Percentiles rank a stretch among this genome's conserved stretches.
Conservation (phyloP, 2,888 invertebrate species). For the Ophioninae sp. region DNA sequence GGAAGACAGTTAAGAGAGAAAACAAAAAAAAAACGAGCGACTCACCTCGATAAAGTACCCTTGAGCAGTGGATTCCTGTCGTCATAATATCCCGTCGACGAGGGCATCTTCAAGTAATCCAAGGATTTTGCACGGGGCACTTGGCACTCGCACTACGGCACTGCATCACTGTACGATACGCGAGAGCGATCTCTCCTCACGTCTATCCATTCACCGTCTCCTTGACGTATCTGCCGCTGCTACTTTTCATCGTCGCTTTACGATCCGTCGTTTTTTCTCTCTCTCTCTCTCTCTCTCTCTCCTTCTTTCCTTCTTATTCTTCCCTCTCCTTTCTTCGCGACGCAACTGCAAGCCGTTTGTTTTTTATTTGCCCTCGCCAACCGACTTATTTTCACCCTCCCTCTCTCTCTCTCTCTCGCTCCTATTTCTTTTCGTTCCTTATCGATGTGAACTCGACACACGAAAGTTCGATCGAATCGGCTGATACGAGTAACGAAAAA, state of each 20-base stretch:
- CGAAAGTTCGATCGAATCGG: slow-evolving; percentile 10
- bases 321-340: neutral
- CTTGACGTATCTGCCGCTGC: slow-evolving; percentile 46
- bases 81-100: slow-evolving; percentile 82
- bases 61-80: slow-evolving; percentile 84
- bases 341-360: neutral
- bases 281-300: neutral
- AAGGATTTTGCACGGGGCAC: slow-evolving; percentile 78
- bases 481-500: neutral
- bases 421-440: neutral
- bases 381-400: neutral
- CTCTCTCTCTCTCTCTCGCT: neutral
- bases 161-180: slow-evolving; percentile 77
- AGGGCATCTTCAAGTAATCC: slow-evolving; percentile 80
- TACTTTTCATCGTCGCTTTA: slow-evolving; percentile 43
- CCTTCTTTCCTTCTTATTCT: neutral
- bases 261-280: neutral
- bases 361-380: neutral
- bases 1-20: neutral
- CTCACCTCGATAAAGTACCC: slow-evolving; percentile 84
- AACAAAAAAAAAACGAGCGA: neutral
- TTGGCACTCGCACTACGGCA: slow-evolving; percentile 78
- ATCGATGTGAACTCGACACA: neutral
- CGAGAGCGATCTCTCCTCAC: slow-evolving; percentile 72
- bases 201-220: slow-evolving; percentile 62